Base-by-base conservation (phyloP, 1,140 invertebrate species). In the Trichoplusia ni region DNA sequence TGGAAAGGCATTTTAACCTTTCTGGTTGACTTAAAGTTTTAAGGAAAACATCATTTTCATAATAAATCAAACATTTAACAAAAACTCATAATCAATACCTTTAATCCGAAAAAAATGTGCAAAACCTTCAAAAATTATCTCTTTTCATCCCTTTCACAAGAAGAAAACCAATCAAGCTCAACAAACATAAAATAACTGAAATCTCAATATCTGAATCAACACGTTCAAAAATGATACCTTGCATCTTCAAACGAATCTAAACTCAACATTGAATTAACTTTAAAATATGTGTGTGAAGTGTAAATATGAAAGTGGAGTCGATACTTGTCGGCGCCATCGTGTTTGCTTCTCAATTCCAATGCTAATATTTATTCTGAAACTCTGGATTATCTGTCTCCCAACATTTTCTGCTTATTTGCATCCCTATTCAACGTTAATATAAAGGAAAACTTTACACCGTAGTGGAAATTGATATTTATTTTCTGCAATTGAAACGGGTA, bases 341-440 rank as follows among this genome's bases (percentile, higher is more conserved):
- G 37, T 75, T 75, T 75, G 70, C 62, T 67, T 63, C 64, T 68
- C 64, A 69, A 72, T 69, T 69, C 62, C 58, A 66, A 69, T 66
- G 61, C 67, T 68, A 76, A 73, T 73, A 70, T 70, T 70, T 65
- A 71, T 64, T 37, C 47, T 53, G 47, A 69, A 64, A 47, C 54
- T 59, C 60, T 54, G 60, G 51, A 69, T 70, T 68, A 76, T 66
- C 58, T 64, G 49, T 63, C 60, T 44, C 11, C 63, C 46, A 49
- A 33, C 35, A 40, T 64, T 64, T 64, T 69, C 49, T 11, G 37
- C 8, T 6, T 47, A 60, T 69, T 69, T 66, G n/a, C 44, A 69
- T 69, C 27, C 53, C n/a, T 62, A 49, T 62, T 64, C 44, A 7
- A 42, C 46, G 4, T 19, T 27, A 14, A 44, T 44, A 11, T 11